Evolutionary conservation across 1,140 invertebrate species (phyloP).

Genomic region (Kradibia gibbosae): DNA sequence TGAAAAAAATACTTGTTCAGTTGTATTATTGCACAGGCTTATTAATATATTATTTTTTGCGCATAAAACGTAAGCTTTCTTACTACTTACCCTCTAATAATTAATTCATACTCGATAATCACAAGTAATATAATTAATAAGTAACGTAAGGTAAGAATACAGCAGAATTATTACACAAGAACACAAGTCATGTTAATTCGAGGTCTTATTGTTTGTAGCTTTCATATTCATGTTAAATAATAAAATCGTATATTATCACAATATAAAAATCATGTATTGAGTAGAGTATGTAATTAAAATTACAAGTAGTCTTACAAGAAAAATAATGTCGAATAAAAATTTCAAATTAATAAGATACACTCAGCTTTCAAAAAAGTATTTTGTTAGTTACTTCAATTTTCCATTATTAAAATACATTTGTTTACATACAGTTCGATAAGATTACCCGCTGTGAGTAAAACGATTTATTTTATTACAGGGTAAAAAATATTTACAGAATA

Average conservation of each 20-base stretch:
- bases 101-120: background rate
- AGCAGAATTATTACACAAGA: background rate
- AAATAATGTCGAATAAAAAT: background rate
- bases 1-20: background rate
- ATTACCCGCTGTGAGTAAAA: too few relatives aligned
- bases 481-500: too few relatives aligned
- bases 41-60: conserved; percentile 29
- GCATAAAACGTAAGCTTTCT: background rate
- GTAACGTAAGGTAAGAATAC: conserved; percentile 11
- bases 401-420: too few relatives aligned
- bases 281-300: background rate
- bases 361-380: too few relatives aligned
- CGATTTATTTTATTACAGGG: too few relatives aligned
- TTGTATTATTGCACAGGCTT: conserved; percentile 11
- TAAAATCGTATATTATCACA: background rate
- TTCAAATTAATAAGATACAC: background rate
- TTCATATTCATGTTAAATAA: background rate
- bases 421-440: too few relatives aligned
- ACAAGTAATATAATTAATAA: background rate
- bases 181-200: background rate
- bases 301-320: background rate
- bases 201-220: background rate
- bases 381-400: too few relatives aligned
- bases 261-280: background rate
- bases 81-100: conserved; percentile 19